These are phyloP conservation scores for Craterocephalus amniculus DNA, from an alignment of 2,797 vertebrate genomes.

Conservation along the genomic window DNA sequence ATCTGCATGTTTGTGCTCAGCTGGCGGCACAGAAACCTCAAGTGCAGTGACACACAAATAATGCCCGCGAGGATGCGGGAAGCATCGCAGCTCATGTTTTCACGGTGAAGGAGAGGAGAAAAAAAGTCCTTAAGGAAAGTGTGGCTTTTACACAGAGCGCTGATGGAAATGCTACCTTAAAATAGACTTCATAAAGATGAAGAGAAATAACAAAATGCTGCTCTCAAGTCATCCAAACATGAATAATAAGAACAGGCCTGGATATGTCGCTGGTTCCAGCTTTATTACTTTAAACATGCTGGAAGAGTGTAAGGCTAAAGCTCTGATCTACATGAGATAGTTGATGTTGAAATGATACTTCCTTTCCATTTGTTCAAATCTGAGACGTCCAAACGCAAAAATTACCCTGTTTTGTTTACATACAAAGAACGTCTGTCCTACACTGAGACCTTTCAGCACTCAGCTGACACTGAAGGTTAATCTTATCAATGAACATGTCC, in stretches of 20 bases:
- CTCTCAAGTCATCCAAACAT: slow-evolving; percentile 24
- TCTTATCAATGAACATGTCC: slow-evolving; percentile 15
- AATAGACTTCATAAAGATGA: slow-evolving; percentile 27
- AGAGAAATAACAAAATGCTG: slow-evolving; percentile 2
- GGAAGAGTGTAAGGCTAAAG: slow-evolving; percentile 1
- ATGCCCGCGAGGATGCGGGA: slow-evolving; percentile 21
- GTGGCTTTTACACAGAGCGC: slow-evolving; percentile 54
- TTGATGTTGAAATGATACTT: not conserved
- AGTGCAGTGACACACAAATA: slow-evolving; percentile 29
- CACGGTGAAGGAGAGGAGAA: not conserved
- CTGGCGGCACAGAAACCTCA: slow-evolving; percentile 35
- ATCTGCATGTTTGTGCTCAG: slow-evolving; percentile 32
- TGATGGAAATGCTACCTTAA: slow-evolving; percentile 58
- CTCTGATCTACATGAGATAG: not conserved
- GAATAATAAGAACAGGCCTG: slow-evolving; percentile 16
- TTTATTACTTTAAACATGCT: slow-evolving; percentile 11
- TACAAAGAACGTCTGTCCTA: not conserved
- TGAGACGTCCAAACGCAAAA: not conserved
- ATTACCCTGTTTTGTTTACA: not conserved
- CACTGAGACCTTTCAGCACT: not conserved
- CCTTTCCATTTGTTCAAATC: not conserved
- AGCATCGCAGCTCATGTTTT: slow-evolving; percentile 38
- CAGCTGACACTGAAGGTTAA: not conserved
- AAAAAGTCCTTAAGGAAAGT: slow-evolving; percentile 41
- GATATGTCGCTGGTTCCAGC: slow-evolving; percentile 1